phyloP scores from a whole-genome alignment of 2,888 invertebrate genomes.

The Limnephilus lunatus region DNA sequence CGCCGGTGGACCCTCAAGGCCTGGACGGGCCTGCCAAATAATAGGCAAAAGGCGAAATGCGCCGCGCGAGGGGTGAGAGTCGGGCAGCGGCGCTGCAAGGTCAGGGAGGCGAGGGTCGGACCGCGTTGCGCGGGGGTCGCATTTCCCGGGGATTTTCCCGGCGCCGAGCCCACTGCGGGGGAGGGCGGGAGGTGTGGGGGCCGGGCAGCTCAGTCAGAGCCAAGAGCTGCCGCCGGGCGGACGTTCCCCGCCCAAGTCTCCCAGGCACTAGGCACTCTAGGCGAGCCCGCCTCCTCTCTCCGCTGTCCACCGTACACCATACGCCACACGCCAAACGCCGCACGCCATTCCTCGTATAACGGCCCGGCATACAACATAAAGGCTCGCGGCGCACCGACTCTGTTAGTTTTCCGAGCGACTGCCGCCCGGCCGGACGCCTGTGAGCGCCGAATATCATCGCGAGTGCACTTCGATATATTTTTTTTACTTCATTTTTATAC shows the following conservation, averaged over 20 bases:
- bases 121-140: slow-evolving; percentile 4
- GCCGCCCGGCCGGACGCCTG: slow-evolving; percentile 52
- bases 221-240: slow-evolving; percentile 59
- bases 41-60: not conserved
- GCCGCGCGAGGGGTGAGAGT: slow-evolving; percentile 4
- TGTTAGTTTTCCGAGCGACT: slow-evolving; percentile 50
- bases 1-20: slow-evolving; percentile 22
- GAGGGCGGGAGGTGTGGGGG: slow-evolving; percentile 38
- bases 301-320: not conserved
- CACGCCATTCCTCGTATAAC: slow-evolving; percentile 35
- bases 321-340: not conserved
- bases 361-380: slow-evolving; percentile 27
- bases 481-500: slow-evolving; percentile 57
- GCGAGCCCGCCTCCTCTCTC: slow-evolving; percentile 42
- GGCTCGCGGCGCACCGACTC: slow-evolving; percentile 24
- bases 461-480: slow-evolving; percentile 52
- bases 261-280: slow-evolving; percentile 7
- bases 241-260: slow-evolving; percentile 52
- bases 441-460: slow-evolving; percentile 52
- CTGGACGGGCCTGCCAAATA: not conserved
- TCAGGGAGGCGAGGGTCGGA: slow-evolving; percentile 23
- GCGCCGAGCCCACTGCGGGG: slow-evolving; percentile 35
- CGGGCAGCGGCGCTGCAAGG: slow-evolving; percentile 7
- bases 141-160: slow-evolving; percentile 37
- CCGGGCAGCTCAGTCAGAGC: slow-evolving; percentile 56